Evolutionary conservation across 2,797 vertebrate genomes (phyloP).

Genomic region (Helarctos malayanus): DNA sequence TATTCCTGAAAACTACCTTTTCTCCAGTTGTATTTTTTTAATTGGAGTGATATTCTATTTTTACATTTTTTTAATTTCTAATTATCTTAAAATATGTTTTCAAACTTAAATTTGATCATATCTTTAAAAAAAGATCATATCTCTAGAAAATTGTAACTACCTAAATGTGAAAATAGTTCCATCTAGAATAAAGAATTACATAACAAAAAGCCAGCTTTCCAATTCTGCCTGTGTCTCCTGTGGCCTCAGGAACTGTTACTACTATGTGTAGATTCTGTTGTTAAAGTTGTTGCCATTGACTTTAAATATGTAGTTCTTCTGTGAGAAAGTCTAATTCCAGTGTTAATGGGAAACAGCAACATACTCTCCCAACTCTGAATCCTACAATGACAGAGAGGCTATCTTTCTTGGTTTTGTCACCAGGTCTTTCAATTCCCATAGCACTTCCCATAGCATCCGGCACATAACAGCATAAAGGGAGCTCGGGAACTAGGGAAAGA

Average conservation of each 20-base stretch:
- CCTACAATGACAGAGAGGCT: background rate
- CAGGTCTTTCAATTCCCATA: background rate
- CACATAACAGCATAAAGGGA: background rate
- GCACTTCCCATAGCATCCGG: background rate
- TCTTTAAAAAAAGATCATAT: background rate
- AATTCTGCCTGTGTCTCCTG: background rate
- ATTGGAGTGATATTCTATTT: background rate
- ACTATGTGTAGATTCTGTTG: background rate
- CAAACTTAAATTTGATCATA: constrained; percentile 20
- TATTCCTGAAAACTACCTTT: constrained; percentile 42
- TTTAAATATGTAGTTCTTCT: background rate
- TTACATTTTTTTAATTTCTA: background rate
- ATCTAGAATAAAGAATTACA: background rate
- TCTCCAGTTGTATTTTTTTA: constrained; percentile 33
- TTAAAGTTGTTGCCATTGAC: background rate
- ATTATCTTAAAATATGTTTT: constrained; percentile 41
- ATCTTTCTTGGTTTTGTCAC: background rate
- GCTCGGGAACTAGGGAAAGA: background rate
- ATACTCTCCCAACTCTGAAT: background rate
- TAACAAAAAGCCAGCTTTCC: background rate
- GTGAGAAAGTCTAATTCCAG: background rate
- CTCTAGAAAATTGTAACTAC: constrained; percentile 26
- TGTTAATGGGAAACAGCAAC: background rate
- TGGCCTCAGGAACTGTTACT: background rate
- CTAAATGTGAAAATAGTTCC: constrained; percentile 34